These are phyloP conservation scores for Galbula dea DNA, from an alignment of 2,113 vertebrate species.

Conservation along the genomic window DNA sequence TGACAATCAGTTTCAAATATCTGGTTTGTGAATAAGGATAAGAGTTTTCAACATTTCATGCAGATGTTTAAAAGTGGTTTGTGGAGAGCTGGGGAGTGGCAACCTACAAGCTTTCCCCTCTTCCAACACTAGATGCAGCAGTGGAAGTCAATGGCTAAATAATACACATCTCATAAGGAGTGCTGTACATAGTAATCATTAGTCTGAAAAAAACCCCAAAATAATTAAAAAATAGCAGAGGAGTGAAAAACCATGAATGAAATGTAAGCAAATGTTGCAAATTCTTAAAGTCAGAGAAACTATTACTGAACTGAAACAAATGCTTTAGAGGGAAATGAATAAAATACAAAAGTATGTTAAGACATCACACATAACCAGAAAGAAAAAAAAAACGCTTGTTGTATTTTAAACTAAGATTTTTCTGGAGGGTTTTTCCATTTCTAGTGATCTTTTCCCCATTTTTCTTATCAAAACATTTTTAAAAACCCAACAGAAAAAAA, in stretches of 20 bases:
- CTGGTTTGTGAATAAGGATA: neutral
- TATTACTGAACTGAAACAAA: neutral
- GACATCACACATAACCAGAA: neutral
- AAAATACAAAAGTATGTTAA: neutral
- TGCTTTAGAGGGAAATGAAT: neutral
- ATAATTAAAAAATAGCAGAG: neutral
- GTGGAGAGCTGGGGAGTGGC: neutral
- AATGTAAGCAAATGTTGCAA: neutral
- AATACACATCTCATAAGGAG: neutral
- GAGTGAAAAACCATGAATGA: conserved; percentile 14
- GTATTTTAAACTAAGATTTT: neutral
- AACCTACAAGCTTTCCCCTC: neutral
- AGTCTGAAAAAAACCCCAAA: neutral
- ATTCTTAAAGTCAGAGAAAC: conserved; percentile 1
- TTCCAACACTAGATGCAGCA: neutral
- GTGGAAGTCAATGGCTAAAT: neutral
- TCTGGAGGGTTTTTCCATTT: neutral
- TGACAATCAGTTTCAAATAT: neutral
- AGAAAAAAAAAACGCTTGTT: neutral
- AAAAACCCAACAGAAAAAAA: neutral
- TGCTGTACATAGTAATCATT: neutral
- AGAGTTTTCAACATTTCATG: conserved; percentile 7
- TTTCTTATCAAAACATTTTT: neutral
- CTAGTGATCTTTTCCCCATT: neutral
- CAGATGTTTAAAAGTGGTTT: neutral